Base-by-base conservation (phyloP, 2,888 invertebrate species). In the Palloptera scutellata region DNA sequence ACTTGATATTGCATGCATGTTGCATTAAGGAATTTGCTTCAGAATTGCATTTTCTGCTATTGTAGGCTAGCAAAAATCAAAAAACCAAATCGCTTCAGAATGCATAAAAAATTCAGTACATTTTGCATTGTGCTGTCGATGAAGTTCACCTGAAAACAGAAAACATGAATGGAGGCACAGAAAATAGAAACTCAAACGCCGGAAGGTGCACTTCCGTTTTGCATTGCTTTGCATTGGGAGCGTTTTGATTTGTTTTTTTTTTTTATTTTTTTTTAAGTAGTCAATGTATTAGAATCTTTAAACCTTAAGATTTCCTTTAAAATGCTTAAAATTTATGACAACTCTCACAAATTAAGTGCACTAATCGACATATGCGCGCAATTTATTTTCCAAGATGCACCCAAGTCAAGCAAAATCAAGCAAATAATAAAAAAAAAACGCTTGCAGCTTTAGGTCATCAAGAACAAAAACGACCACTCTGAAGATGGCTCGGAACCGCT, bases 381-480 rank as follows among this genome's bases (percentile, higher is more conserved):
- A 67, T 69, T 69, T 68, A 67, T 68, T 66, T 61, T 58, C 59
- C 52, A 51, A 48, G 42, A 20, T 60, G 52, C 53, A 43, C 40
- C 12, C 30, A 40, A 20, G 11, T 42, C 20, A 13, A n/a, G 43
- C 13, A 8, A 41, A 48, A 3, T 1, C 12, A 20, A 17, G 45
- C 53, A 17, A 4, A 10, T 42, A 52, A 4, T 13, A 59, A 42
- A 15, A 43, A 15, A 17, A 17, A 5, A 45, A 30, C 30, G 5
- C 41, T 2, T 42, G 42, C 70, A 73, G 73, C 75, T 75, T 74
- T 73, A 71, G 75, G 75, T 74, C 73, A 70, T 60, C 67, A 64
- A 60, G 66, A 64, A 55, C 61, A 66, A 64, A 63, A 30, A 30
- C 30, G 6, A 30, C 3, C 70, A 68, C 63, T 69, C 66, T 65